Evolutionary conservation across 2,888 invertebrate genomes (phyloP).

Genomic region (Chromoteleia sp.): DNA sequence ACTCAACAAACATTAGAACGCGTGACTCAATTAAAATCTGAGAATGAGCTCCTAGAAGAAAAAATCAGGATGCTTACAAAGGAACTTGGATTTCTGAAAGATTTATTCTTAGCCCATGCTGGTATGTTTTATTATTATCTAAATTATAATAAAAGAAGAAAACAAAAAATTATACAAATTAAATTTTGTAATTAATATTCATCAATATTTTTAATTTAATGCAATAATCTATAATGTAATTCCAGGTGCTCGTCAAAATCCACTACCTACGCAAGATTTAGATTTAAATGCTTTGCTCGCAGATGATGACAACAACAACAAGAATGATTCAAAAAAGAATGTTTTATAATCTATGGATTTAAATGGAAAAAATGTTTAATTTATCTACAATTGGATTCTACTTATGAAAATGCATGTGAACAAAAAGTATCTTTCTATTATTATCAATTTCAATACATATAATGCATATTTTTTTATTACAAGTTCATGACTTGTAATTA

Average conservation of each 20-base stretch:
- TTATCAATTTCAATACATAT: not conserved
- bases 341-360: slow-evolving; percentile 4
- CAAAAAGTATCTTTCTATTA: not conserved
- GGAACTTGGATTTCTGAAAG: slow-evolving; percentile 92
- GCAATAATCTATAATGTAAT: slow-evolving; percentile 12
- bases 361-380: no score
- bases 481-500: not conserved
- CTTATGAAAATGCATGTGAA: not conserved
- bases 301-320: slow-evolving; percentile 69
- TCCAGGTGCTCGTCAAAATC: slow-evolving; percentile 81
- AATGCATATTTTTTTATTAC: not conserved
- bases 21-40: slow-evolving; percentile 90
- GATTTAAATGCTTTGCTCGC: slow-evolving; percentile 81
- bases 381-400: slow-evolving; percentile 1
- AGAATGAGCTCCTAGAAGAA: slow-evolving; percentile 92
- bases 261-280: slow-evolving; percentile 79
- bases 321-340: slow-evolving; percentile 67
- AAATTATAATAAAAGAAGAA: no score
- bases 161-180: no score
- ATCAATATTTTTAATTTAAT: no score
- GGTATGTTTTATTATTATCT: slow-evolving; percentile 81
- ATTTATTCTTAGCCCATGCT: slow-evolving; percentile 92
- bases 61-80: slow-evolving; percentile 93
- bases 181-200: no score
- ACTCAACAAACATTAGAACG: slow-evolving; percentile 91